phyloP scores from a whole-genome alignment of 2,113 vertebrate genomes.

The Megaptera novaeangliae region DNA sequence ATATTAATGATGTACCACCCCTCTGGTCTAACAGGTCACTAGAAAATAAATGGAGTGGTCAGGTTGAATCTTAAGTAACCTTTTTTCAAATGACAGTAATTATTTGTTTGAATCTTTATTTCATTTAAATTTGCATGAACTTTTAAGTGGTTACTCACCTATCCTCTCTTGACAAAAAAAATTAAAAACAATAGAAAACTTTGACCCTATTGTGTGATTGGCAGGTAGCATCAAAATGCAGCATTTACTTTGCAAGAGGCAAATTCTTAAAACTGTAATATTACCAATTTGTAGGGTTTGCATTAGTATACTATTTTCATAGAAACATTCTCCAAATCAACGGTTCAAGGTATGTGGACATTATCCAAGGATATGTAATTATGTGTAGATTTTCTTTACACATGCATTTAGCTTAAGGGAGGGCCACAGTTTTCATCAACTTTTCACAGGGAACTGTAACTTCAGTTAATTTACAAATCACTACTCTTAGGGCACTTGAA shows the following conservation, averaged over 20 bases:
- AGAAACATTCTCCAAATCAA: neutral
- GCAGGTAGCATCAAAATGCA: neutral
- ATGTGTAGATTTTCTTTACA: neutral
- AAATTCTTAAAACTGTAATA: neutral
- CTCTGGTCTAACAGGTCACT: neutral
- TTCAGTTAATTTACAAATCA: neutral
- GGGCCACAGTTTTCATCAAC: neutral
- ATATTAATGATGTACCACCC: neutral
- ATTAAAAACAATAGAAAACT: neutral
- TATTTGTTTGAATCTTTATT: neutral
- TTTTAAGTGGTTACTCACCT: neutral
- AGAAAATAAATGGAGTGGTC: neutral
- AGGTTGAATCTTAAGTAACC: neutral
- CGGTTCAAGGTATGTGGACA: neutral
- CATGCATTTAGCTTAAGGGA: neutral
- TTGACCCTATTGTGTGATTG: neutral
- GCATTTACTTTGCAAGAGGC: neutral
- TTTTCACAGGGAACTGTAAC: neutral
- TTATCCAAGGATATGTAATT: neutral
- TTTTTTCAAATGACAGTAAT: neutral
- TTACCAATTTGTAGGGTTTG: neutral
- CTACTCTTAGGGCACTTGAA: neutral
- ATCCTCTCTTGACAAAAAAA: neutral
- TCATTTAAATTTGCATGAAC: neutral
- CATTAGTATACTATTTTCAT: neutral